Percentiles rank a stretch among this genome's conserved stretches.
These are phyloP conservation scores for Holocentrus rufus DNA, from an alignment of 2,797 vertebrate species.

Conservation along the genomic window DNA sequence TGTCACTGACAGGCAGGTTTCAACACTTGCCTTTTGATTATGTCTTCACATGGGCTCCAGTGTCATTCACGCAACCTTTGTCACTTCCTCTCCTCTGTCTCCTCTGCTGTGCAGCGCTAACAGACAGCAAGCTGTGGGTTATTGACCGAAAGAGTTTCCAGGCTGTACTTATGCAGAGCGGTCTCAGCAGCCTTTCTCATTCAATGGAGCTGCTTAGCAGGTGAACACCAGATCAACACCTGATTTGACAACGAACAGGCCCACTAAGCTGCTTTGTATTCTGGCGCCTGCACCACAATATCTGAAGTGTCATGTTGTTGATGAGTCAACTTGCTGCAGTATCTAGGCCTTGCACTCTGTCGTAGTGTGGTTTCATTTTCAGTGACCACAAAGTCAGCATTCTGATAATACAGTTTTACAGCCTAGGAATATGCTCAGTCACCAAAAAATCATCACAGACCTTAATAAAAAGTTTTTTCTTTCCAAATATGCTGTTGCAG, in stretches of 20 bases:
- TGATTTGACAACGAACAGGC: constrained; percentile 18
- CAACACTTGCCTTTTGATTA: constrained; percentile 3
- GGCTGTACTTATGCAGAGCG: constrained; percentile 74
- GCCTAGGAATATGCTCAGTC: not conserved
- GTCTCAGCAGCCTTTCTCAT: constrained; percentile 70
- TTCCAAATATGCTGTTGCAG: not conserved
- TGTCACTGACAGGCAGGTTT: not conserved
- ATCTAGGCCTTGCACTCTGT: not conserved
- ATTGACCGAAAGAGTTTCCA: constrained; percentile 82
- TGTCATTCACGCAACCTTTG: constrained; percentile 28
- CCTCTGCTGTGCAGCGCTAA: constrained; percentile 73
- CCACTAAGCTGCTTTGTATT: constrained; percentile 29
- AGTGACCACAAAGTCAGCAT: not conserved
- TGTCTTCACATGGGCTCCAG: constrained; percentile 31
- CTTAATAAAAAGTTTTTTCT: not conserved
- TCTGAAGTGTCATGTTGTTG: constrained; percentile 22
- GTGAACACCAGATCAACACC: constrained; percentile 57
- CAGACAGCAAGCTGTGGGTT: constrained; percentile 82
- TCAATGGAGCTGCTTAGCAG: constrained; percentile 80
- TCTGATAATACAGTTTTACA: not conserved
- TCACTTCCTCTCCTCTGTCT: constrained; percentile 31
- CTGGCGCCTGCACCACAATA: not conserved
- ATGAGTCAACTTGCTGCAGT: not conserved
- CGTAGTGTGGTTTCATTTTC: not conserved
- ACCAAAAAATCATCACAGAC: not conserved